Evolutionary conservation across 2,888 invertebrate species (phyloP), one percentile per base, ranked within the genome.

Genomic region (Thumatha senex): DNA sequence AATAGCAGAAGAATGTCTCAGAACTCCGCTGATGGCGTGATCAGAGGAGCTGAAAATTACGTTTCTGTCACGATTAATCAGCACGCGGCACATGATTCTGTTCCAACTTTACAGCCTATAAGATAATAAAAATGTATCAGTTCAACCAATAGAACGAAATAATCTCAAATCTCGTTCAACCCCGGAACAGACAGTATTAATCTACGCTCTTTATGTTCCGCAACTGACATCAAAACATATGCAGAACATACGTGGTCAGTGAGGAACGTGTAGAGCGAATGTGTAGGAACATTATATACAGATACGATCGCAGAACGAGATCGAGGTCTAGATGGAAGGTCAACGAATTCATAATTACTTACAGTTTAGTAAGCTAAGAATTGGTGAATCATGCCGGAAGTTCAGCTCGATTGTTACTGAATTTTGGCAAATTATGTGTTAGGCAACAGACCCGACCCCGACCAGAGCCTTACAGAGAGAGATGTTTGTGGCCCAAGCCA

Each of bases 81-180:
- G 18, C 5, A 24, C 18, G 5, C 18, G 3, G 18, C 18, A 24
- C 18, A 24, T 24, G 18, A 24, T 5, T 2, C 18, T 24, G 18
- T 24, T 24, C 3, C 2, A 24, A 24, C 5, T 24, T 24, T 5
- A 5, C 18, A 24, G 5, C 5, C 18, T 24, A 24, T 24, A 24
- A 24, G 18, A 24, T 12, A 9, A 15, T 18, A 43, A 15, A 36
- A 41, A 48, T 53, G 52, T 53, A 34, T 38, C 48, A 41, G 48
- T 41, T 48, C 34, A 33, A 40, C 88, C 90, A 89, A 89, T 82
- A 76, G 79, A 79, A 63, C 54, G 65, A 61, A 51, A 58, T 49
- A 67, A 4, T 1, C 86, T 87, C 39, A 33, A 69, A 59, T 62
- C 61, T 45, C 57, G 41, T 72, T 74, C 78, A 84, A 72, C 90